A percentile compares a stretch with the other conserved stretches of the same genome.
Evolutionary conservation across 2,797 vertebrate genomes (phyloP).

Genomic region (Jordanella pulchra): DNA sequence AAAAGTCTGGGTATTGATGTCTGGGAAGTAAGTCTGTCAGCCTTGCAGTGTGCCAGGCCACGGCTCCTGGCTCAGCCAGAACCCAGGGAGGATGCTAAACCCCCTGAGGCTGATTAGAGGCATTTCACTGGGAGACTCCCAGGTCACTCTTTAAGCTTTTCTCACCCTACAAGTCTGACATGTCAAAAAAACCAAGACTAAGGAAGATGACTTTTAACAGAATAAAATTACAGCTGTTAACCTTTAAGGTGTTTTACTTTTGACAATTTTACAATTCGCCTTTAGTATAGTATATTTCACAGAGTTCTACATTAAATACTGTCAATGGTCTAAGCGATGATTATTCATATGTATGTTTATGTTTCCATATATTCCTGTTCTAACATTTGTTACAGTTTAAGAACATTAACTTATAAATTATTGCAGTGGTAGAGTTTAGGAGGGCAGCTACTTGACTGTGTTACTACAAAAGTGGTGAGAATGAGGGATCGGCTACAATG

Average conservation of each 20-base stretch:
- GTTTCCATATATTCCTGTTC: neutral
- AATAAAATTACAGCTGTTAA: constrained; percentile 45
- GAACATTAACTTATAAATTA: too few relatives aligned
- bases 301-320: constrained; percentile 39
- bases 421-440: too few relatives aligned
- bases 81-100: constrained; percentile 75
- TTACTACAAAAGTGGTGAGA: constrained; percentile 7
- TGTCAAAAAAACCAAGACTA: constrained; percentile 55
- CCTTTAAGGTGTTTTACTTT: constrained; percentile 39
- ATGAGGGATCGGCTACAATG: constrained; percentile 12
- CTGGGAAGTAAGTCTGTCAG: constrained; percentile 70
- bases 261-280: constrained; percentile 13
- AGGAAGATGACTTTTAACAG: constrained; percentile 51
- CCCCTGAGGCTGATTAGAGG: constrained; percentile 78
- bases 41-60: constrained; percentile 63
- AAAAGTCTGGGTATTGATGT: constrained; percentile 74
- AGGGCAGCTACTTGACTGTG: too few relatives aligned
- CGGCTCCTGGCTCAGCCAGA: constrained; percentile 63
- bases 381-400: too few relatives aligned
- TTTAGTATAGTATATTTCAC: neutral
- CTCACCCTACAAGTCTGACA: constrained; percentile 46
- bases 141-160: constrained; percentile 74
- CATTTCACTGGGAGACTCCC: constrained; percentile 73
- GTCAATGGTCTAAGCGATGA: constrained; percentile 30
- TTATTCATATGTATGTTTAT: constrained; percentile 33